Conservation (phyloP, 2,113 vertebrate genomes). For the Isichthys henryi region DNA sequence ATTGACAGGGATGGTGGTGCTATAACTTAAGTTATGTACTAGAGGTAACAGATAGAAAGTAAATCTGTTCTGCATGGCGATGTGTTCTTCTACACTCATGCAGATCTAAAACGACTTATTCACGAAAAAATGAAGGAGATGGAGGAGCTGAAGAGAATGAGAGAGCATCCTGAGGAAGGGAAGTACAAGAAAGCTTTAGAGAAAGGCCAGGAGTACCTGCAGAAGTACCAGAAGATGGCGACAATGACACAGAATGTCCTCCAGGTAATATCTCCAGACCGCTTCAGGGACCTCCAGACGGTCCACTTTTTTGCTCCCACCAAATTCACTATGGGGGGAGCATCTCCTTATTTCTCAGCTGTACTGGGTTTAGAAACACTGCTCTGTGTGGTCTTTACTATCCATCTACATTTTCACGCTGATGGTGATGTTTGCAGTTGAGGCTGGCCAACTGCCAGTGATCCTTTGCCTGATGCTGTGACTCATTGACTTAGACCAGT, state of each 20-base stretch:
- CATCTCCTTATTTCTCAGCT: not conserved
- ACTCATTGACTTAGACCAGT: not conserved
- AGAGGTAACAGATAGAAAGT: not conserved
- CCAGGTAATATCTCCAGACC: slow-evolving; percentile 44
- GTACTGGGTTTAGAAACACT: not conserved
- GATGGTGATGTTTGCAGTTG: not conserved
- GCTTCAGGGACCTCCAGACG: not conserved
- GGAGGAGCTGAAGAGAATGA: slow-evolving; percentile 48
- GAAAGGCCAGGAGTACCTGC: slow-evolving; percentile 37
- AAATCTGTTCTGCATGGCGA: not conserved
- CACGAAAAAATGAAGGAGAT: slow-evolving; percentile 56
- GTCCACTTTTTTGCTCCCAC: not conserved
- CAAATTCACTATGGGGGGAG: not conserved
- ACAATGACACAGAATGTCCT: slow-evolving; percentile 61
- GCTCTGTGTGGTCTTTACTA: not conserved
- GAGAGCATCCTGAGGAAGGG: slow-evolving; percentile 43
- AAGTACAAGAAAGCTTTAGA: slow-evolving; percentile 14
- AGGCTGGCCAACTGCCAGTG: not conserved
- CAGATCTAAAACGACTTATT: slow-evolving; percentile 51
- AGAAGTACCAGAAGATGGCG: slow-evolving; percentile 51
- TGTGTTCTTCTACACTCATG: not conserved
- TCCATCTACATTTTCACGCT: not conserved
- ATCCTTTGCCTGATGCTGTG: not conserved
- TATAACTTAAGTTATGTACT: not conserved
- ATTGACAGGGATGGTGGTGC: not conserved